Conservation (phyloP, 2,113 vertebrate genomes). For the Cariama cristata region DNA sequence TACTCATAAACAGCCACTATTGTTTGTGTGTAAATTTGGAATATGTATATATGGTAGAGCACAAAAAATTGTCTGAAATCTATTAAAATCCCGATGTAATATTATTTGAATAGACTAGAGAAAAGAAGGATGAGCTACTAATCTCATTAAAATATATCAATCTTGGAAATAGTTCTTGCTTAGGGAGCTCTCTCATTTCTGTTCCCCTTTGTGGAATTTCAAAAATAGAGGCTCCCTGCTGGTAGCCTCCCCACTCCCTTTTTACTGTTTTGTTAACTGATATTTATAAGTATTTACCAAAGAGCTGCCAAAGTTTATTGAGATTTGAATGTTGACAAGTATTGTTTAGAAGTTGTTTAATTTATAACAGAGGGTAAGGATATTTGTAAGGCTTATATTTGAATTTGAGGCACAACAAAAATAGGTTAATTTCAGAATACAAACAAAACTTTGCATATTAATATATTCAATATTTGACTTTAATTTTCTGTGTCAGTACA, state of each 20-base stretch:
- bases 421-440: conserved; percentile 29
- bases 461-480: conserved; percentile 38
- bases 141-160: conserved; percentile 11
- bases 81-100: conserved; percentile 34
- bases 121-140: conserved; percentile 36
- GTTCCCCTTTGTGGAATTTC: conserved; percentile 15
- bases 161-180: conserved; percentile 13
- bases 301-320: conserved; percentile 70
- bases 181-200: conserved; percentile 30
- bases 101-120: conserved; percentile 36
- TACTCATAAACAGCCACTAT: conserved; percentile 68
- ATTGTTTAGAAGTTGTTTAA: conserved; percentile 58
- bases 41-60: conserved; percentile 75
- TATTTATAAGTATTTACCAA: conserved; percentile 74
- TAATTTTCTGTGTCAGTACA: conserved; percentile 49
- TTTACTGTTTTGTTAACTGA: conserved; percentile 33
- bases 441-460: not conserved
- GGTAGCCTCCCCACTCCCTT: conserved; percentile 16
- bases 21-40: conserved; percentile 66
- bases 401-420: conserved; percentile 45
- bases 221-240: not conserved
- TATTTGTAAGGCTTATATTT: conserved; percentile 58
- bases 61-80: conserved; percentile 45
- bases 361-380: conserved; percentile 48
- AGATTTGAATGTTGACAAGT: conserved; percentile 65